These are phyloP conservation scores for Horisme vitalbata DNA, from an alignment of 2,888 invertebrate genomes.

Conservation along the genomic window DNA sequence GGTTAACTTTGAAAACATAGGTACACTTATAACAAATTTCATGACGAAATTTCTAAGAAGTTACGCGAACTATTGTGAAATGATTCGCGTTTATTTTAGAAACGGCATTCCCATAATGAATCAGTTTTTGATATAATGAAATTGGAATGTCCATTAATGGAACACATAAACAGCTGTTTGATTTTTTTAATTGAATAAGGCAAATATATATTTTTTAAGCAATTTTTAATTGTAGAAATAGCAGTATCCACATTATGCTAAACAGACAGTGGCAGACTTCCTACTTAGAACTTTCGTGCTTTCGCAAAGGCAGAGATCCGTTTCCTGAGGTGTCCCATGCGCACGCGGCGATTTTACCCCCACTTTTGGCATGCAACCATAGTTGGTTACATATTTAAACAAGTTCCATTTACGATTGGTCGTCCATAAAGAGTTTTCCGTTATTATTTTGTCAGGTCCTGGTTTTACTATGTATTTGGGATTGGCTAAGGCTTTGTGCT, in stretches of 20 bases:
- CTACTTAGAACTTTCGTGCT: slow-evolving; percentile 74
- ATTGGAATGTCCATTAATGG: too few species aligned
- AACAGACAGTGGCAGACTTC: slow-evolving; percentile 50
- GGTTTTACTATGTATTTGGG: slow-evolving; percentile 10
- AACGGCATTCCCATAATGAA: slow-evolving; percentile 4
- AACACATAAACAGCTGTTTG: too few species aligned
- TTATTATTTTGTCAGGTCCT: slow-evolving; percentile 19
- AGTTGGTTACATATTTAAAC: slow-evolving; percentile 73
- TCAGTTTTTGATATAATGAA: background rate
- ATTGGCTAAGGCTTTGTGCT: slow-evolving; percentile 9
- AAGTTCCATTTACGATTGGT: slow-evolving; percentile 63
- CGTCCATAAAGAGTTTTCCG: slow-evolving; percentile 51
- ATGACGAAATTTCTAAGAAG: slow-evolving; percentile 9
- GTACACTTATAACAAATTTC: too few species aligned
- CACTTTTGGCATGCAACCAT: slow-evolving; percentile 50
- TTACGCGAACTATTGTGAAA: slow-evolving; percentile 1
- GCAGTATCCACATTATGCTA: slow-evolving; percentile 43
- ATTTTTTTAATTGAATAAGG: too few species aligned
- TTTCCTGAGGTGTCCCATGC: slow-evolving; percentile 70
- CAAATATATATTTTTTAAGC: too few species aligned
- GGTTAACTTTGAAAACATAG: background rate
- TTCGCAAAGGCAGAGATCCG: slow-evolving; percentile 62
- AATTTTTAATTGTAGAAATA: background rate
- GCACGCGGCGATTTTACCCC: slow-evolving; percentile 47
- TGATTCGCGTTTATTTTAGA: background rate